Evolutionary conservation across 2,888 invertebrate species (phyloP), one percentile per base, ranked within the genome.

Genomic region (Ectemnius lituratus): DNA sequence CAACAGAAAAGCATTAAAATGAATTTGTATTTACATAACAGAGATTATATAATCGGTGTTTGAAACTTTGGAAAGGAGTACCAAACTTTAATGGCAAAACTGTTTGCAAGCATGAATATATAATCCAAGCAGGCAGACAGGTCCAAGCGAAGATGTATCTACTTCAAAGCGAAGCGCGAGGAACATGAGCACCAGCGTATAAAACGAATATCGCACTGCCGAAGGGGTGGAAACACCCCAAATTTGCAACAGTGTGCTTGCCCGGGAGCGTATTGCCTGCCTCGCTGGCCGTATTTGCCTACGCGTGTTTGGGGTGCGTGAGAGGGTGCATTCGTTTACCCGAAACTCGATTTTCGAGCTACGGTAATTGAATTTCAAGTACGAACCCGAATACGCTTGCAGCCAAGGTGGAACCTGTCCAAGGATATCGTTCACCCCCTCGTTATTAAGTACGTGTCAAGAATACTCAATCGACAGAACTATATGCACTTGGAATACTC

Each of bases 311-410:
- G 77, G 73, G 67, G 47, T 56, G 74, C 80, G 80, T 65, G 81
- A 83, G 80, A 52, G 52, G 81, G 84, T 77, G 84, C 85, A 84
- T 85, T 84, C 86, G 80, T 82, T 84, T 77, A 78, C 72, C 70
- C 62, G 77, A 82, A 85, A 85, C 70, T 84, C 81, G 79, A 85
- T 86, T 86, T 76, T 76, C 74, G 65, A 68, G 73, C 69, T 74
- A 70, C 58, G 64, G 72, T 83, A 79, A 85, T 85, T 80, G 79
- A 82, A 84, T 84, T 78, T 82, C 78, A 60, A 81, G 72, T 70
- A 62, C 63, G 1, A 60, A 67, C 62, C 57, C 20, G 52, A 67
- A 67, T 70, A 69, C 59, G 64, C 61, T 67, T 64, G 62, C 70
- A 62, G 67, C 23, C 71, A 59, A 70, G n/a, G 65, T 20, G 11